Evolutionary conservation across 2,797 vertebrate species (phyloP), one percentile per base, ranked within the genome.

Genomic region (Pseudomugil tenellus): DNA sequence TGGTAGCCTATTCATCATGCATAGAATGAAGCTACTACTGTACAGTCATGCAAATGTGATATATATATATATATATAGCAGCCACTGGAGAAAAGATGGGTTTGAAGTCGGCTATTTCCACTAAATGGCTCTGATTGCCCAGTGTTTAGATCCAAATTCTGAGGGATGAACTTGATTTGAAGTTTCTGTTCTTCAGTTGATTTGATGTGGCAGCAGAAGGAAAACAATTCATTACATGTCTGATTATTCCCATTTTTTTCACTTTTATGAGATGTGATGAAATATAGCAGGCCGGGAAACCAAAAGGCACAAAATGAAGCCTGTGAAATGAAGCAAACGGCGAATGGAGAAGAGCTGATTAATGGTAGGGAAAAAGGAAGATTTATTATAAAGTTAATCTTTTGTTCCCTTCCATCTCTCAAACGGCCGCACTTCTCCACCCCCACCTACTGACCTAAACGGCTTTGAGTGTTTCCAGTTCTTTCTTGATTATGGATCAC

Each of bases 41-140:
- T 82, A 85, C 88, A 64, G 59, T 81, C 64, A 87, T 89, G 84
- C 84, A 84, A 89, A 90, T 91, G 80, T 48, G 76, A 72, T 76
- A 80, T 87, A 87, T 86, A 84, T 87, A 72, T 76, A 80, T 87
- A 87, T 86, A 84, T 87, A 90, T 87, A 91, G 87, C 56, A 81
- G 25, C 62, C 54, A 52, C 46, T 79, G 48, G 72, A 65, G 70
- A 77, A 87, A 84, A 76, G 64, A 82, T 68, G 78, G 73, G 67
- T 79, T 86, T 72, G 87, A 74, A 87, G 79, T 71, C 59, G 21
- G 51, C 49, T 39, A 52, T 82, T 71, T 81, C 74, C 67, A 56
- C 55, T 67, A 66, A 79, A 51, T 46, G 52, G 37, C 60, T 83
- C 70, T 70, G 76, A 79, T 83, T 76, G 63, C 68, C 71, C 63